These are phyloP conservation scores for Garrulus glandarius DNA, from an alignment of 2,797 vertebrate species.

Conservation along the genomic window DNA sequence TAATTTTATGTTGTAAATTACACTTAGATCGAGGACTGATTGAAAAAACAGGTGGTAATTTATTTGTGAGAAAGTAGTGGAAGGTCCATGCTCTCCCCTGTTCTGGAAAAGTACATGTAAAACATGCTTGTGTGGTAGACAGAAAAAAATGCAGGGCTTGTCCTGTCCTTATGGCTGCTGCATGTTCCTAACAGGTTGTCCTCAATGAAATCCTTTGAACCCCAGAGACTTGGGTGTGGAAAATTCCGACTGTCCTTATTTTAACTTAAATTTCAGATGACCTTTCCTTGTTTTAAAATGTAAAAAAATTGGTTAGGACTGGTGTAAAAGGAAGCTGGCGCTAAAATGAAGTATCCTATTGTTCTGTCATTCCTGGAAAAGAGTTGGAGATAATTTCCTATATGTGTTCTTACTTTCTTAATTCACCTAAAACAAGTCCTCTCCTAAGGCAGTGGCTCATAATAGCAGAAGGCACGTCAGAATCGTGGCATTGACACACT, in stretches of 20 bases:
- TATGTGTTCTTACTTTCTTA: not conserved
- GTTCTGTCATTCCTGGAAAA: not conserved
- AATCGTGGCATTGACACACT: not conserved
- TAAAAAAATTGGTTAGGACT: not conserved
- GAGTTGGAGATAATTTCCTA: not conserved
- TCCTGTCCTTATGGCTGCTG: not conserved
- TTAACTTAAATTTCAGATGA: not conserved
- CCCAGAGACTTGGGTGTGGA: not conserved
- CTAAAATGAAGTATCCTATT: not conserved
- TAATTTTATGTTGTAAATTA: not conserved
- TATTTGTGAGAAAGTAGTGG: not conserved
- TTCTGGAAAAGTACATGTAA: not conserved
- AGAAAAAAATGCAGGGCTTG: not conserved
- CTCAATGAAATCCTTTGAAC: not conserved
- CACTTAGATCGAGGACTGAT: not conserved
- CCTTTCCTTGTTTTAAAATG: not conserved
- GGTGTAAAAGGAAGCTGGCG: not conserved
- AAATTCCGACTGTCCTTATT: not conserved
- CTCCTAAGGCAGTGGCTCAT: conserved; percentile 3
- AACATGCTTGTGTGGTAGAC: not conserved
- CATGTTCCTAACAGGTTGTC: not conserved
- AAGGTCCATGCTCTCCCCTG: not conserved
- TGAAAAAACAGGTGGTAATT: not conserved
- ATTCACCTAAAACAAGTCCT: not conserved
- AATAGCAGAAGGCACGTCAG: not conserved